phyloP scores from a whole-genome alignment of 2,797 vertebrate species.

The Gallinago solitaria region DNA sequence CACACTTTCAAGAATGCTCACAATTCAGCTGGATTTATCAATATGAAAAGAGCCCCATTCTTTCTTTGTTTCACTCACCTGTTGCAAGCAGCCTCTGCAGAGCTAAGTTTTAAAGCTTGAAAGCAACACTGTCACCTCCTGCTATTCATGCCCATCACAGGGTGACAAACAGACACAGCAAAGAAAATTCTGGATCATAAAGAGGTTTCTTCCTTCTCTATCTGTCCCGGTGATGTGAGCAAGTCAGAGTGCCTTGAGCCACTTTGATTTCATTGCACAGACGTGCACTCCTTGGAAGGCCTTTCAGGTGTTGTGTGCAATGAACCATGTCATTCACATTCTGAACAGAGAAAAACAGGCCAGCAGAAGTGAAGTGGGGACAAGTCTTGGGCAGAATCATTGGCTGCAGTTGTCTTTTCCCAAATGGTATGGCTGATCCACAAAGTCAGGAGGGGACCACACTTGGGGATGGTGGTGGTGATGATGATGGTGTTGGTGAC shows the following conservation, averaged over 20 bases:
- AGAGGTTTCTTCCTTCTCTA: background rate
- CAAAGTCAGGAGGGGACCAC: background rate
- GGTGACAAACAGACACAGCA: background rate
- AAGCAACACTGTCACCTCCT: background rate
- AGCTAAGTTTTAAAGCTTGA: background rate
- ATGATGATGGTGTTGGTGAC: background rate
- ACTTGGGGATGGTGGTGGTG: background rate
- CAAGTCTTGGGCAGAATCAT: background rate
- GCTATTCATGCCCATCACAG: background rate
- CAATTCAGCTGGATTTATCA: background rate
- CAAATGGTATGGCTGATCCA: background rate
- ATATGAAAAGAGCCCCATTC: background rate
- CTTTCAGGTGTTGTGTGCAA: background rate
- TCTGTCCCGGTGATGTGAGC: background rate
- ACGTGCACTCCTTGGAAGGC: background rate
- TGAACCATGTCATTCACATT: background rate
- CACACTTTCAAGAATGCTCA: background rate
- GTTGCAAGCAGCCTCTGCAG: background rate
- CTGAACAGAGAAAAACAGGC: background rate
- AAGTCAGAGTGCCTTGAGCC: background rate
- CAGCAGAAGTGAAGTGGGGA: background rate
- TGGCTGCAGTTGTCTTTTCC: background rate
- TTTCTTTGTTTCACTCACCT: background rate
- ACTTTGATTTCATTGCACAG: background rate
- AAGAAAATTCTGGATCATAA: background rate